A percentile compares a stretch with the other conserved stretches of the same genome.
Evolutionary conservation across 1,140 invertebrate species (phyloP).

Genomic region (Hyphantria cunea): DNA sequence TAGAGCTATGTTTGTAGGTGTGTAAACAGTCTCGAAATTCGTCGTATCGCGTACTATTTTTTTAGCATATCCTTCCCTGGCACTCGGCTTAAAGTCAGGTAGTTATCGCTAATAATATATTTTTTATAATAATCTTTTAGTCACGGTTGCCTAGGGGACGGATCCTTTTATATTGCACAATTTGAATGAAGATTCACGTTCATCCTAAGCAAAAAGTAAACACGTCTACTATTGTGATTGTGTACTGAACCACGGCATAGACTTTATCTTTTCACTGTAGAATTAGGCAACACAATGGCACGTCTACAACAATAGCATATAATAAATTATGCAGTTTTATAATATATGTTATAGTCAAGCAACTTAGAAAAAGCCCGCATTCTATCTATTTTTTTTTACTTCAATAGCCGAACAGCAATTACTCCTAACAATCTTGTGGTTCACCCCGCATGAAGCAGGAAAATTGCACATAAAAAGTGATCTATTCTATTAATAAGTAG

Average conservation of each 20-base stretch:
- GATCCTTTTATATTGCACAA: constrained; percentile 76
- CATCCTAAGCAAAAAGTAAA: constrained; percentile 73
- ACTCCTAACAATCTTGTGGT: constrained; percentile 74
- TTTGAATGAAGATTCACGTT: constrained; percentile 59
- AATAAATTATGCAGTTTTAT: constrained; percentile 58
- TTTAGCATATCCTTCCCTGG: constrained; percentile 13
- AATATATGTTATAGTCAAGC: constrained; percentile 45
- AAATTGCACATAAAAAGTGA: constrained; percentile 69
- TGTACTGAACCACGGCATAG: constrained; percentile 70
- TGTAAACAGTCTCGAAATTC: constrained; percentile 8
- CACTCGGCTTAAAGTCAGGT: constrained; percentile 41
- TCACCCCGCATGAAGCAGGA: constrained; percentile 66
- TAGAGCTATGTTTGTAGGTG: constrained; percentile 13
- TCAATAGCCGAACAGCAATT: constrained; percentile 62
- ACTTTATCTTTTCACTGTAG: constrained; percentile 71
- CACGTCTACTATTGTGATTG: constrained; percentile 66
- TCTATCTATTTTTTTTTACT: constrained; percentile 47
- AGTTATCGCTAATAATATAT: constrained; percentile 44
- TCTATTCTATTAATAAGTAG: constrained; percentile 69
- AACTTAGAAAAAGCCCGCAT: constrained; percentile 61
- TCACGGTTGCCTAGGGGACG: constrained; percentile 69
- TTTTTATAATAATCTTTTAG: constrained; percentile 63
- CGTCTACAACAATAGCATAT: constrained; percentile 65
- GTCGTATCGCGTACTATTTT: constrained; percentile 7
- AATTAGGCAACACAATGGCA: constrained; percentile 65